Base-by-base conservation (phyloP, 2,888 invertebrate genomes). In the Tetranychus piercei region DNA sequence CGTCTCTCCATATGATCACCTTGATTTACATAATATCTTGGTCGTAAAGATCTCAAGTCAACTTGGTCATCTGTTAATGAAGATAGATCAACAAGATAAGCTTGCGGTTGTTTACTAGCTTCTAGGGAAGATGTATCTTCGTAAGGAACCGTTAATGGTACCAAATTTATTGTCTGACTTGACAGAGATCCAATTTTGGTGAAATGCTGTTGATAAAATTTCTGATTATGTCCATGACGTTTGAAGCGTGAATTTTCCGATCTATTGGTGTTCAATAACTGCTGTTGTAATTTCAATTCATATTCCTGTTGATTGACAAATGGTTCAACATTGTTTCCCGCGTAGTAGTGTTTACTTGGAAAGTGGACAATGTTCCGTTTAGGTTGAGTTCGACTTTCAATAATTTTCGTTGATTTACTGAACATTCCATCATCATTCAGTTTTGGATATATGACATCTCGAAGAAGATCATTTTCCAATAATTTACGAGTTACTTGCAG, bases 1-100 rank as follows among this genome's bases (percentile, higher is more conserved):
- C 45, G 18, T 73, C 55, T 76, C 4, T 76, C 77, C 72, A 75
- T 71, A 72, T 55, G 74, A 45, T 43, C 74, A 6, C 7, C 34
- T 70, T 70, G 70, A 11, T 70, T 15, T 5, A 11, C 70, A 70
- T 70, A 20, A 23, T 70, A 22, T 70, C 22, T 18, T 34, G 34
- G 11, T 15, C 70, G 15, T 6, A 70, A n/a, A n/a, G 15, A 15
- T 70, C 70, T 34, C 5, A 22, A 23, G 22, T 55, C 55, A 70
- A 34, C 22, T 20, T 20, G 22, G 20, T 70, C 6, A 23, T 70
- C 15, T n/a, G 70, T 15, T n/a, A 34, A 8, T 70, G 34, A 23
- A 70, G n/a, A n/a, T 34, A 70, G 20, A 34, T 15, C 23, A 70
- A 70, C 22, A 34, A n/a, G 15, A 6, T 55, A 55, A 55, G 55